phyloP scores from a whole-genome alignment of 2,888 invertebrate genomes.

The Sesamia inferens region DNA sequence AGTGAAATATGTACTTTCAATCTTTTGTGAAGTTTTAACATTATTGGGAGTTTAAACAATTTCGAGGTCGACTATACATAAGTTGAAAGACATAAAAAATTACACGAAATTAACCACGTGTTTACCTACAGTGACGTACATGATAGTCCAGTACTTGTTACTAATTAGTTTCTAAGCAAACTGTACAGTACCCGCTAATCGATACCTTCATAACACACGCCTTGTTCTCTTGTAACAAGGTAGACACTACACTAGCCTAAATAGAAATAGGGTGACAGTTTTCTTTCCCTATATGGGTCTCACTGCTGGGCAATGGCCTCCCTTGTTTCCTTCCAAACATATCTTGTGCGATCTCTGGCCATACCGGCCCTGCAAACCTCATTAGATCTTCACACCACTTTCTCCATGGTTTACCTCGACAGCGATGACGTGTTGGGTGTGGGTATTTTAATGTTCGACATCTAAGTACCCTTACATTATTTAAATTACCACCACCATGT shows the following conservation, averaged over 20 bases:
- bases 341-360: no score
- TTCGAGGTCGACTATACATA: neutral
- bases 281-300: no score
- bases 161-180: slow-evolving; percentile 20
- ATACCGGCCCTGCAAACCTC: no score
- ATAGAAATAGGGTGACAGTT: neutral
- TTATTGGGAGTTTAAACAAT: neutral
- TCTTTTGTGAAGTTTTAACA: neutral
- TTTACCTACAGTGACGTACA: slow-evolving; percentile 39
- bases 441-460: no score
- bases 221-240: neutral
- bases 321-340: no score
- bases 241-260: neutral
- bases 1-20: neutral
- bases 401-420: no score
- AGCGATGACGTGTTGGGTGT: no score
- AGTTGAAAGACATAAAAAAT: slow-evolving; percentile 19
- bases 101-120: slow-evolving; percentile 17
- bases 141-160: slow-evolving; percentile 17
- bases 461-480: neutral
- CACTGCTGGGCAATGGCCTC: no score
- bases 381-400: no score
- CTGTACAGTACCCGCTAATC: slow-evolving; percentile 21
- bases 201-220: neutral
- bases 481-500: neutral